Conservation (phyloP, 2,797 vertebrate genomes). For the Sebastes variabilis region DNA sequence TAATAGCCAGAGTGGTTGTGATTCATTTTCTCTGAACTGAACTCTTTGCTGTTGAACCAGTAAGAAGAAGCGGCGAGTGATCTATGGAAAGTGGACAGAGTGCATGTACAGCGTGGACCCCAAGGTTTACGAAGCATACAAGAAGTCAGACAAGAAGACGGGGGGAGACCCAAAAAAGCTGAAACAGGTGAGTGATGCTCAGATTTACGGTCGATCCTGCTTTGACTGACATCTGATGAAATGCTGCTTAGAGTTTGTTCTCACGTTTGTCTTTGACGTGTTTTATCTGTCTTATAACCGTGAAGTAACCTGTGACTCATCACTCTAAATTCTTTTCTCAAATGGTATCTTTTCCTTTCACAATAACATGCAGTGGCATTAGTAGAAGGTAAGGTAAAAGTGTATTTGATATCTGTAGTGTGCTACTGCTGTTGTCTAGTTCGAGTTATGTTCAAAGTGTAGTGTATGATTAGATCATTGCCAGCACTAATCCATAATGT, state of each 20-base stretch:
- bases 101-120: slow-evolving; percentile 93
- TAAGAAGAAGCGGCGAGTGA: slow-evolving; percentile 91
- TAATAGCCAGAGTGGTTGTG: fast-evolving
- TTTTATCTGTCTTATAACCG: slow-evolving; percentile 25
- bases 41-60: slow-evolving; percentile 69
- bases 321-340: slow-evolving; percentile 59
- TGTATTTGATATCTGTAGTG: slow-evolving; percentile 68
- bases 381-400: slow-evolving; percentile 74
- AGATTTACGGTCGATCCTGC: neutral
- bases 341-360: slow-evolving; percentile 74
- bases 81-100: slow-evolving; percentile 99
- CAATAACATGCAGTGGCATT: slow-evolving; percentile 77
- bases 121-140: slow-evolving; percentile 84
- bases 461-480: slow-evolving; percentile 70
- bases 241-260: slow-evolving; percentile 10
- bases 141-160: slow-evolving; percentile 87
- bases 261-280: slow-evolving; percentile 26
- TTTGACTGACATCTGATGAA: neutral
- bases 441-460: slow-evolving; percentile 65
- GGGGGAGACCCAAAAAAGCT: slow-evolving; percentile 81
- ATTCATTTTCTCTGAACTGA: neutral
- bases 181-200: slow-evolving; percentile 78
- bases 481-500: slow-evolving; percentile 68
- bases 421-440: slow-evolving; percentile 75
- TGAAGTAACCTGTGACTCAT: slow-evolving; percentile 47